Base-by-base conservation (phyloP, 2,797 vertebrate genomes). In the Megalops cyprinoides region DNA sequence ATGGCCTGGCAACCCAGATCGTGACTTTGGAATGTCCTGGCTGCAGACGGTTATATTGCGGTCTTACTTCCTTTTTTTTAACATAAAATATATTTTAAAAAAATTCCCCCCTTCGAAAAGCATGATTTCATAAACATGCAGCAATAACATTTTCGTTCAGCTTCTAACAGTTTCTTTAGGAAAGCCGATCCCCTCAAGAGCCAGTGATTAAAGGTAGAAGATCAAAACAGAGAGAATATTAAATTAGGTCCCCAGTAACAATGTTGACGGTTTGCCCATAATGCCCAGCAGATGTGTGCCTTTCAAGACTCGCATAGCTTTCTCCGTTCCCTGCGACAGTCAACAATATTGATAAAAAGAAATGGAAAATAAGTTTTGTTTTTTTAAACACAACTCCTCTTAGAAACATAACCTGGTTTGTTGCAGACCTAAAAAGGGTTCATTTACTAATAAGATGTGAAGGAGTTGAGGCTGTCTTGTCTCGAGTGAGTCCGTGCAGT, bases 141-240 rank as follows among this genome's bases (percentile, higher is more conserved):
- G 94, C 96, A 97, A 98, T 98, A 98, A 98, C 97, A 97, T 98
- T 97, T 95, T 97, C 96, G 96, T 96, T 97, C 95, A 93, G 95
- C 96, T 96, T 93, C 84, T 94, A 96, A 96, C 96, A 96, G 96
- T 98, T 98, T 97, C 95, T 95, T 92, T 95, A 91, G 94, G 97
- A 97, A 98, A 98, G 92, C 89, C 89, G 97, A 98, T 98, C 97
- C 96, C 96, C 96, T 96, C 96, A 95, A 88, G 89, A 97, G 96
- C 94, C 96, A 94, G 95, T 97, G 96, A 97, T 97, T 97, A 97
- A 97, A 98, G 96, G 96, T 98, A 94, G 95, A 97, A 96, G 97
- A 97, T 97, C 96, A 97, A 97, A 97, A 96, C 96, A 96, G 94
- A 95, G 94, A 96, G 96, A 97, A 97, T 96, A 98, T 97, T 97